Base-by-base conservation (phyloP, 2,113 vertebrate genomes). In the Nycticryphes semicollaris region DNA sequence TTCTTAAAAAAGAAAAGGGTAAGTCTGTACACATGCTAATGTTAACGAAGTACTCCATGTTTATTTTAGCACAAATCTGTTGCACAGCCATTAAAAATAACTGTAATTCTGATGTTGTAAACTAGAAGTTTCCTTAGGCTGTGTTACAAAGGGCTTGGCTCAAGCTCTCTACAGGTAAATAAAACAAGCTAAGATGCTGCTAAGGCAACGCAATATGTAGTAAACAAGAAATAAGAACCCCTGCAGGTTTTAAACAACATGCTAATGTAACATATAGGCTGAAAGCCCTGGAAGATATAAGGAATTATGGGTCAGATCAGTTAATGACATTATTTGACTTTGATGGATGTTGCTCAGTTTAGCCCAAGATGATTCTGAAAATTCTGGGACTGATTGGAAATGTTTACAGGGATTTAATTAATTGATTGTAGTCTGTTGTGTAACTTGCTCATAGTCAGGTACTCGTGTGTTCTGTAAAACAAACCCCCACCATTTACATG, bases 401-500 rank as follows among this genome's bases (percentile, higher is more conserved):
- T 50, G 7, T 70, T 48, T 43, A 51, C 5, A 6, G 47, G 9
- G 41, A 63, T 81, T 33, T 45, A 80, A 73, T 37, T 45, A 75
- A 37, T 43, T 59, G 24, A 28, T 59, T 28, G 12, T 17, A 37
- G 10, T 62, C 17, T 85, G 37, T 28, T 73, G 17, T 51, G 13
- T 70, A 70, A 82, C 27, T 72, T 73, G 10, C 23, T 68, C 14
- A 18, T 18, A 47, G n/a, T 39, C 30, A 86, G 37, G 25, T 50
- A 23, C 4, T 47, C 12, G 14, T 48, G 9, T 57, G 24, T 53
- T 73, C 17, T 72, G 20, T 33, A 41, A 81, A 91, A 54, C 14
- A 77, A 35, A 41, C 23, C 7, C 0, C 0, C 12, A 50, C 13
- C 7, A n/a, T 30, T 48, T 62, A 28, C 7, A 48, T 22, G 27